These are phyloP conservation scores for Abscondita cerata DNA, from an alignment of 2,888 invertebrate genomes.

Conservation along the genomic window DNA sequence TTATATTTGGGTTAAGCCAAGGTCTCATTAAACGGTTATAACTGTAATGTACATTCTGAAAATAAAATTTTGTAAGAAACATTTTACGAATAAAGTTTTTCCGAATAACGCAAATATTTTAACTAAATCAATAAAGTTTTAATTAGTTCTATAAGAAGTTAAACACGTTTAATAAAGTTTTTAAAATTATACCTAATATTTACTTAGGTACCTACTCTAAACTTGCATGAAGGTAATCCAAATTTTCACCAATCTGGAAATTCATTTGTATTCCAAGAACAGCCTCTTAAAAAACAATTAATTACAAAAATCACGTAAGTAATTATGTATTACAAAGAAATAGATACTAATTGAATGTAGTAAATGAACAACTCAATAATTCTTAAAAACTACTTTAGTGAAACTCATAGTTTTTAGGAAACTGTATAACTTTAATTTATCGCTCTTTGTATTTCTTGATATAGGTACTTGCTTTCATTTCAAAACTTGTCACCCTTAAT, in stretches of 20 bases:
- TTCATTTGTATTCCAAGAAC: slow-evolving; percentile 19
- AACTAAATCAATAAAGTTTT: slow-evolving; percentile 2
- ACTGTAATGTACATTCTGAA: slow-evolving; percentile 24
- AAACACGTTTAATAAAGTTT: too few species aligned
- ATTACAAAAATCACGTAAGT: neutral
- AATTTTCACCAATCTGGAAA: slow-evolving; percentile 16
- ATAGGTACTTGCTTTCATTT: too few species aligned
- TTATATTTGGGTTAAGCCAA: slow-evolving; percentile 27
- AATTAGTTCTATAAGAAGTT: neutral
- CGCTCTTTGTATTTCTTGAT: too few species aligned
- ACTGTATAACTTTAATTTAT: too few species aligned
- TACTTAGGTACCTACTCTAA: slow-evolving; percentile 16
- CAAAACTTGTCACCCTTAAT: too few species aligned
- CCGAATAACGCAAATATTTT: neutral
- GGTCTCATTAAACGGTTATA: slow-evolving; percentile 25
- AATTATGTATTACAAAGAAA: neutral
- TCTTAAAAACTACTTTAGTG: too few species aligned
- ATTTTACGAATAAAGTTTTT: neutral
- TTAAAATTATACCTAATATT: too few species aligned
- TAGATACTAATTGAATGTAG: too few species aligned
- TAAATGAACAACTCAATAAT: too few species aligned
- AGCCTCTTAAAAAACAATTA: slow-evolving; percentile 13
- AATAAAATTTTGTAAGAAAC: neutral
- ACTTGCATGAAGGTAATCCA: slow-evolving; percentile 13
- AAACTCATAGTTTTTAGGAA: too few species aligned